Conservation (phyloP, 2,113 vertebrate species). For the Dromiciops gliroides region DNA sequence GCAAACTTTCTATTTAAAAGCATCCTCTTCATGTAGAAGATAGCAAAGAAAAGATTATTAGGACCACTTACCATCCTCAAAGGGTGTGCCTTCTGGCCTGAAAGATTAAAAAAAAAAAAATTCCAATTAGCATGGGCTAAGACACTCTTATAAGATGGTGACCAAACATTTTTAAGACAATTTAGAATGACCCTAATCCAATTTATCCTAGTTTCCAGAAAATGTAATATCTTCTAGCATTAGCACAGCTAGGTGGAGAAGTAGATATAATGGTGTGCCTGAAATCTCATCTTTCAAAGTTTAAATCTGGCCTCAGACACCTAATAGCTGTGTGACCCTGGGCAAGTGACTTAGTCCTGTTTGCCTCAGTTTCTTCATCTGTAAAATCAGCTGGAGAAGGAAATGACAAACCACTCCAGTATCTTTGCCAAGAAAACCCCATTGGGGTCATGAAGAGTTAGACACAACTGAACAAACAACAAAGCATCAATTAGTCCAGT, state of each 20-base stretch:
- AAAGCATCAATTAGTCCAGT: background rate
- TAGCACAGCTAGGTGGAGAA: background rate
- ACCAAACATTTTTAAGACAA: conserved; percentile 38
- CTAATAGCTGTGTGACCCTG: background rate
- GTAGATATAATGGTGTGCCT: background rate
- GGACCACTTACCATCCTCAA: conserved; percentile 96
- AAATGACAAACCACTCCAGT: background rate
- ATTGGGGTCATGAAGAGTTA: background rate
- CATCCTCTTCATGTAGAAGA: background rate
- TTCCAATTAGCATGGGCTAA: conserved; percentile 73
- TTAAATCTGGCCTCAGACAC: background rate
- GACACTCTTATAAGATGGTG: conserved; percentile 38
- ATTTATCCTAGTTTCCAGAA: conserved; percentile 11
- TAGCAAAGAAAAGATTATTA: conserved; percentile 26
- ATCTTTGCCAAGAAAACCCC: background rate
- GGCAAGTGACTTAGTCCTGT: background rate
- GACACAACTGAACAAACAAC: background rate
- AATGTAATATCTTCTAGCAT: background rate
- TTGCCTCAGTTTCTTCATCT: background rate
- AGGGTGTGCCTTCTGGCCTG: conserved; percentile 98
- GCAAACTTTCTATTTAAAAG: conserved; percentile 42
- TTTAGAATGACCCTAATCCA: background rate
- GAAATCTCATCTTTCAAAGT: background rate
- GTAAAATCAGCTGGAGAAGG: background rate
- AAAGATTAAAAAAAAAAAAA: conserved; percentile 75